phyloP scores from a whole-genome alignment of 2,888 invertebrate genomes.

The Cecidostiba fungosa region DNA sequence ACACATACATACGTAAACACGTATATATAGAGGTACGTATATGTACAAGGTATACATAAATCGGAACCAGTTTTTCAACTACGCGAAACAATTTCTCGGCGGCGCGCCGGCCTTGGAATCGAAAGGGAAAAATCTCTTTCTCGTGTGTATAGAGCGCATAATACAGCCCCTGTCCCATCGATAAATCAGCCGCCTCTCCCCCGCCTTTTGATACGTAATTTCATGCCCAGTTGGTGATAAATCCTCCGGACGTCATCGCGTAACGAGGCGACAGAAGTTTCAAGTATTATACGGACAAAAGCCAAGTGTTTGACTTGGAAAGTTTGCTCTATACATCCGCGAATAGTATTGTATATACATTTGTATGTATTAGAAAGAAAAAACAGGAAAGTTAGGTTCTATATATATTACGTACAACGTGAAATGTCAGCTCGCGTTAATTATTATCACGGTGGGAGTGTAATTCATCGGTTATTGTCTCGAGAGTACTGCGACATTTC shows the following conservation, averaged over 20 bases:
- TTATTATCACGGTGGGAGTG: too few species aligned
- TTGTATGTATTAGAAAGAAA: too few species aligned
- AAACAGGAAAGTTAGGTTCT: too few species aligned
- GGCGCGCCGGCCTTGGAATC: constrained; percentile 44
- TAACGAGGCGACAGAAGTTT: not conserved
- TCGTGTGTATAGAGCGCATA: not conserved
- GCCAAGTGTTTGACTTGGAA: too few species aligned
- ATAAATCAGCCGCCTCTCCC: constrained; percentile 38
- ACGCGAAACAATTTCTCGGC: constrained; percentile 46
- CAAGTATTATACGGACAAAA: not conserved
- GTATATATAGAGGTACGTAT: not conserved
- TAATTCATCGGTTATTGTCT: too few species aligned
- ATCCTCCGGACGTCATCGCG: constrained; percentile 9
- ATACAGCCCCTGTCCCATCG: not conserved
- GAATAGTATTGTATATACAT: not conserved
- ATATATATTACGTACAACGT: not conserved
- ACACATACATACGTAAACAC: not conserved
- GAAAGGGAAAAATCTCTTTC: constrained; percentile 19
- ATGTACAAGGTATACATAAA: constrained; percentile 17
- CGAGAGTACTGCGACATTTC: too few species aligned
- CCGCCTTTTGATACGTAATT: constrained; percentile 1
- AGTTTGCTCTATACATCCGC: not conserved
- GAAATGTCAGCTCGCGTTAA: not conserved
- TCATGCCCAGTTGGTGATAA: constrained; percentile 25
- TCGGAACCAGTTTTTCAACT: constrained; percentile 58